These are phyloP conservation scores for Lacerta viridis DNA, from an alignment of 2,797 vertebrate species.

Conservation along the genomic window DNA sequence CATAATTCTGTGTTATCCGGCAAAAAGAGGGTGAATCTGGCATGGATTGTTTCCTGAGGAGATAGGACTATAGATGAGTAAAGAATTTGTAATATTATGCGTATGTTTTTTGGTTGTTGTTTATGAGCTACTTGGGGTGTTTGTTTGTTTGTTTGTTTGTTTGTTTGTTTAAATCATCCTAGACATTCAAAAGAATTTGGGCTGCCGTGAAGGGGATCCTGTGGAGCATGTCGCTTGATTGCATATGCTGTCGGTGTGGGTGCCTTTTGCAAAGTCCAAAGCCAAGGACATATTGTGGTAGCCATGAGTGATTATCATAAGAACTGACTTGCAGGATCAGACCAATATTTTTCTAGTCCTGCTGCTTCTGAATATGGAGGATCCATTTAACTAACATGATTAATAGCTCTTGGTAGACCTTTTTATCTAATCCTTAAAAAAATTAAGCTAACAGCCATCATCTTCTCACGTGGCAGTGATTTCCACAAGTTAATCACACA, in stretches of 20 bases:
- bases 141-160: too few relatives aligned
- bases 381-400: background rate
- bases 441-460: background rate
- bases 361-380: background rate
- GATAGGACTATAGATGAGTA: background rate
- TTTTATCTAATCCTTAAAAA: background rate
- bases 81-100: background rate
- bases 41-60: conserved; percentile 15
- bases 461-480: background rate
- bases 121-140: too few relatives aligned
- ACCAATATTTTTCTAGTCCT: background rate
- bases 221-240: too few relatives aligned
- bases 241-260: background rate
- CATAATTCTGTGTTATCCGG: conserved; percentile 19
- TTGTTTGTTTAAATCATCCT: background rate
- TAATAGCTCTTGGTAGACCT: background rate
- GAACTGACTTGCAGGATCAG: background rate
- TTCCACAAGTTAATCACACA: background rate
- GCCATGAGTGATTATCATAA: background rate
- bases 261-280: background rate
- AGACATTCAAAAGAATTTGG: background rate
- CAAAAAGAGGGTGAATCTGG: conserved; percentile 11
- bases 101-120: too few relatives aligned
- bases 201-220: background rate
- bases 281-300: background rate